phyloP scores from a whole-genome alignment of 2,797 vertebrate genomes.

The Xerus rutilus region DNA sequence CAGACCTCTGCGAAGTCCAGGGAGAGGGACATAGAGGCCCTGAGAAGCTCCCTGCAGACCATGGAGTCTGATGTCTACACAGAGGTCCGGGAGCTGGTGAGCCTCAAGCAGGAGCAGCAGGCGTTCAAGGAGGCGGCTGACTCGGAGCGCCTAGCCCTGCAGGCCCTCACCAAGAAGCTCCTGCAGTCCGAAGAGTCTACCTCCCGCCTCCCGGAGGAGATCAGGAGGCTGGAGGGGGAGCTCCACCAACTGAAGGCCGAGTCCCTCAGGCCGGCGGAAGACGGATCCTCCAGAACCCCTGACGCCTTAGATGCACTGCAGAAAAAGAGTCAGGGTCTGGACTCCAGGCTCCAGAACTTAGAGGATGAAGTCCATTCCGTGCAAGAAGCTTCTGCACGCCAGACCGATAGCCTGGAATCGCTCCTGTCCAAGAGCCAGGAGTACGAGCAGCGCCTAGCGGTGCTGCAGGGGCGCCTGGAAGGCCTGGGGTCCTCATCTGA shows the following conservation, averaged over 20 bases:
- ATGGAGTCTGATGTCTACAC: constrained; percentile 95
- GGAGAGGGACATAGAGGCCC: constrained; percentile 87
- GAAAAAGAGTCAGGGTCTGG: constrained; percentile 87
- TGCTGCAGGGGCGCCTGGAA: constrained; percentile 82
- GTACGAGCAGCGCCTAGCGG: constrained; percentile 86
- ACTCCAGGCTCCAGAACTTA: constrained; percentile 87
- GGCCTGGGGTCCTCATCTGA: constrained; percentile 68
- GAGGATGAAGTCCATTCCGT: constrained; percentile 89
- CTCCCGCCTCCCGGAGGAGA: constrained; percentile 86
- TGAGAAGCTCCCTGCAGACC: constrained; percentile 91
- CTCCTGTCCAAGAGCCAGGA: constrained; percentile 88
- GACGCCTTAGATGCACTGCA: constrained; percentile 83
- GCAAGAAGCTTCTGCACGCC: constrained; percentile 78
- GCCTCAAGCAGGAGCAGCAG: constrained; percentile 92
- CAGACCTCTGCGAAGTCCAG: constrained; percentile 86
- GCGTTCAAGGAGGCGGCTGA: constrained; percentile 90
- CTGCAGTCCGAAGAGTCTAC: constrained; percentile 86
- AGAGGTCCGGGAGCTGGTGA: constrained; percentile 93
- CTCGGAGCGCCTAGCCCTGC: constrained; percentile 86
- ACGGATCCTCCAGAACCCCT: constrained; percentile 73
- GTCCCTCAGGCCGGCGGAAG: constrained; percentile 84
- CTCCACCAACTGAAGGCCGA: constrained; percentile 84
- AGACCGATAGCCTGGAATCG: constrained; percentile 87
- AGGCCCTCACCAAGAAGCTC: constrained; percentile 90
- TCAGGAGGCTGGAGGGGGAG: constrained; percentile 86